Evolutionary conservation across 2,113 vertebrate genomes (phyloP).

Genomic region (Phylloscopus whistleri): DNA sequence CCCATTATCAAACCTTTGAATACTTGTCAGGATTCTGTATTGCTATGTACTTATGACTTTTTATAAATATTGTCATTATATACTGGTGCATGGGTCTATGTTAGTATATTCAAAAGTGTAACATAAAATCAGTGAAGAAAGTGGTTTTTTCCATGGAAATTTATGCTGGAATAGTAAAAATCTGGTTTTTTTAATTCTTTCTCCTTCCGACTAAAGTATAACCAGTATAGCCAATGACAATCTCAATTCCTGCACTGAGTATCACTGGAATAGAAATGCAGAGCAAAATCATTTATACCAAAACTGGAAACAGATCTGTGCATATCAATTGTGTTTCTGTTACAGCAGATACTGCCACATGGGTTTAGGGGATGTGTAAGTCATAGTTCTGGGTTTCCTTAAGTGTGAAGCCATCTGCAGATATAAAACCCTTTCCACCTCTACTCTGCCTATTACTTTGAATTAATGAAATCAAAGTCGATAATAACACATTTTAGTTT

Average conservation of each 20-base stretch:
- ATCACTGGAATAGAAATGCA: neutral
- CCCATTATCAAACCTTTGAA: neutral
- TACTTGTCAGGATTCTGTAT: neutral
- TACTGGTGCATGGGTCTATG: neutral
- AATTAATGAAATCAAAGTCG: neutral
- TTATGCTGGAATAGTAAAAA: neutral
- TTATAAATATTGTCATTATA: neutral
- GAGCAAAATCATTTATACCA: neutral
- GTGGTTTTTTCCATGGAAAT: neutral
- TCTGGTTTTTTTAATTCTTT: neutral
- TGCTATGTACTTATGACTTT: neutral
- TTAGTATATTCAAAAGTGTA: neutral
- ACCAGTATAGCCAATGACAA: neutral
- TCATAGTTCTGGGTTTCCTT: neutral
- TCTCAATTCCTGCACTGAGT: neutral
- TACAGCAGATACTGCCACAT: neutral
- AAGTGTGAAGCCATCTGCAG: neutral
- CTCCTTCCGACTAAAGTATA: neutral
- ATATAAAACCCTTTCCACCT: neutral
- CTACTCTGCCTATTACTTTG: neutral
- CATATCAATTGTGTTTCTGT: neutral
- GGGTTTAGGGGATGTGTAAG: neutral
- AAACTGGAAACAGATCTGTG: neutral
- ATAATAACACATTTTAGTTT: neutral
- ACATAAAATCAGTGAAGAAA: neutral